A percentile compares a stretch with the other conserved stretches of the same genome.
These are phyloP conservation scores for Micoletzkya japonica DNA, from an alignment of 2,888 invertebrate genomes.

Conservation along the genomic window DNA sequence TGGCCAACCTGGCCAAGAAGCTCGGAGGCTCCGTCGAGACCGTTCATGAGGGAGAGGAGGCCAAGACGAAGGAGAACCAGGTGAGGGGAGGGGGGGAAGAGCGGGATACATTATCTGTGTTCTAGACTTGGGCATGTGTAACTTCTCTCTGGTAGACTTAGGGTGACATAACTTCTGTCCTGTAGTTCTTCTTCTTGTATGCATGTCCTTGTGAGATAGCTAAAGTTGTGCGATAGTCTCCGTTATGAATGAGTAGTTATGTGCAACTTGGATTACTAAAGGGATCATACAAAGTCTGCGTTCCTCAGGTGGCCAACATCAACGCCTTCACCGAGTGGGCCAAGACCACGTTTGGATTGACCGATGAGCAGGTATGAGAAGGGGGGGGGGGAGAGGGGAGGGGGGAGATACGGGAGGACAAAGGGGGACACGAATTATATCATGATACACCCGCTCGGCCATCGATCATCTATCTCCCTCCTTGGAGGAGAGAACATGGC, in stretches of 20 bases:
- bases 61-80: constrained; percentile 48
- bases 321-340: constrained; percentile 56
- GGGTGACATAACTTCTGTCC: too few species aligned
- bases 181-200: too few species aligned
- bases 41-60: constrained; percentile 52
- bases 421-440: not conserved
- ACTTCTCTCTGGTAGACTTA: too few species aligned
- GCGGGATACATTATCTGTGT: not conserved
- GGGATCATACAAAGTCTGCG: too few species aligned
- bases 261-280: too few species aligned
- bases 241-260: too few species aligned
- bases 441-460: not conserved
- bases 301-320: constrained; percentile 53
- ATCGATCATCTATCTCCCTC: constrained; percentile 14
- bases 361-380: constrained; percentile 43
- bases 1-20: constrained; percentile 56
- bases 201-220: too few species aligned
- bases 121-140: not conserved
- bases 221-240: too few species aligned
- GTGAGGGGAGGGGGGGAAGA: constrained; percentile 21
- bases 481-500: too few species aligned
- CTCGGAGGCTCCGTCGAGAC: constrained; percentile 32
- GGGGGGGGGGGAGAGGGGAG: not conserved
- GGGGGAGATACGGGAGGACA: not conserved
- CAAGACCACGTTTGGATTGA: constrained; percentile 46